These are phyloP conservation scores for Himantopus leucocephalus DNA, from an alignment of 2,113 vertebrate genomes.

Conservation along the genomic window DNA sequence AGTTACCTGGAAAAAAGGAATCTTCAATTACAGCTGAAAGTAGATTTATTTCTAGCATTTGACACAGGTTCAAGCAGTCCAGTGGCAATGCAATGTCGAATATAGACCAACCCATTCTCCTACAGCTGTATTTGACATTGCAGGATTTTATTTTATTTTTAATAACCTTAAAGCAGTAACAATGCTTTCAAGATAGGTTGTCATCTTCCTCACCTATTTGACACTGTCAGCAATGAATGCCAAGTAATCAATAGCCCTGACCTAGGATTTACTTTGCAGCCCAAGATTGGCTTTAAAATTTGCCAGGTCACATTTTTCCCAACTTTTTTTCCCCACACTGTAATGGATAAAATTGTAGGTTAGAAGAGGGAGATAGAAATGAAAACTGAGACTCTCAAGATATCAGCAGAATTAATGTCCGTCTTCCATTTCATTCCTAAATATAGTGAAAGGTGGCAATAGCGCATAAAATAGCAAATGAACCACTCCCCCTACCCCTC, in stretches of 20 bases:
- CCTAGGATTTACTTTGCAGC: not conserved
- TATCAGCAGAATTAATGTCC: not conserved
- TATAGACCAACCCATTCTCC: not conserved
- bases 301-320: not conserved
- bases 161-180: not conserved
- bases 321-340: not conserved
- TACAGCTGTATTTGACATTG: not conserved
- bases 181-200: not conserved
- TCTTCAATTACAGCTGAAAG: not conserved
- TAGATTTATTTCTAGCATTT: not conserved
- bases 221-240: not conserved
- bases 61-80: not conserved
- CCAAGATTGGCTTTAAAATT: not conserved
- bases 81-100: not conserved
- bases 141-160: conserved; percentile 5
- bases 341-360: not conserved
- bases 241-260: not conserved
- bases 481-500: not conserved
- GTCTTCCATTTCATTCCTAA: not conserved
- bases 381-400: not conserved
- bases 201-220: not conserved
- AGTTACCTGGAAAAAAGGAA: not conserved
- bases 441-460: not conserved
- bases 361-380: not conserved
- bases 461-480: no score